Percentiles rank a stretch among this genome's conserved stretches.
These are phyloP conservation scores for Aleiodes testaceus DNA, from an alignment of 2,888 invertebrate genomes.

Conservation along the genomic window DNA sequence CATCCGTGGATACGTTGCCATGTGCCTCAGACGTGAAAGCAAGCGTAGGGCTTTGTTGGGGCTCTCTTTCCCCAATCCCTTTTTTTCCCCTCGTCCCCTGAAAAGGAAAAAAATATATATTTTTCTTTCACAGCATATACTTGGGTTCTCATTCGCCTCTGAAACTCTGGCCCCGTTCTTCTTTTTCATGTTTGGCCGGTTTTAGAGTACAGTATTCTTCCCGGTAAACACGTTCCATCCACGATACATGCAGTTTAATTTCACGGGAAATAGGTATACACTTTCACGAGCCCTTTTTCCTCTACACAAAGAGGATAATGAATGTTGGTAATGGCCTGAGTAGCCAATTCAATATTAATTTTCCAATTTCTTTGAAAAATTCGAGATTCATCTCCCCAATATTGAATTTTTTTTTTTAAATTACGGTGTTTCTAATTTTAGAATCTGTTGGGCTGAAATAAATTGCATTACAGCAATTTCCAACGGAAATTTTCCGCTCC, in stretches of 20 bases:
- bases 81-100: neutral
- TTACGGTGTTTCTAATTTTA: too few relatives aligned
- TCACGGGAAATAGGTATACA: slow-evolving; percentile 22
- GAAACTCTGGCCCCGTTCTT: slow-evolving; percentile 34
- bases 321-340: slow-evolving; percentile 1
- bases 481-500: too few relatives aligned
- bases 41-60: slow-evolving; percentile 47
- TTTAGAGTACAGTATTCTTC: slow-evolving; percentile 28
- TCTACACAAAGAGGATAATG: neutral
- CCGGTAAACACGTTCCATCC: slow-evolving; percentile 34
- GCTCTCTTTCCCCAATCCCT: neutral
- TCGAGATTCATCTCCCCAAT: too few relatives aligned
- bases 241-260: slow-evolving; percentile 25
- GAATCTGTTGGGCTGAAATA: too few relatives aligned
- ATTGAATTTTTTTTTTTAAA: too few relatives aligned
- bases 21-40: slow-evolving; percentile 48
- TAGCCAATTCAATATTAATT: too few relatives aligned
- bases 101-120: too few relatives aligned
- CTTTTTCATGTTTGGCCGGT: slow-evolving; percentile 10
- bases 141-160: slow-evolving; percentile 26
- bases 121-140: slow-evolving; percentile 3
- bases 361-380: too few relatives aligned
- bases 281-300: slow-evolving; percentile 29
- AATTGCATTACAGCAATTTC: too few relatives aligned
- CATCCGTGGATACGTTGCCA: slow-evolving; percentile 39